Base-by-base conservation (phyloP, 1,140 invertebrate genomes). In the Thaumatotibia leucotreta region DNA sequence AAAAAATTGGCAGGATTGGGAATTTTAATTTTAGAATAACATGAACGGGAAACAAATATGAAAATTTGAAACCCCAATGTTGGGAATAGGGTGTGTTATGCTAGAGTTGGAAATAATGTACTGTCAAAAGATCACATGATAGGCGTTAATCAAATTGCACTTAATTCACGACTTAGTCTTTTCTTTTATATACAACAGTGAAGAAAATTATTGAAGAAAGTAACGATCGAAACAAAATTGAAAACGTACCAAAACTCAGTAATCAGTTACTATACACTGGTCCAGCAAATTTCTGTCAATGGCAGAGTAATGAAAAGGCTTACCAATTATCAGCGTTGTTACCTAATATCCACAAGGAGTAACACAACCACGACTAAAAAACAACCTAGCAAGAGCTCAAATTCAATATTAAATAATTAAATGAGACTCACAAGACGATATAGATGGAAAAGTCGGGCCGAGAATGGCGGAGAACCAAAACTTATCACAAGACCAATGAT, bases 401-500 rank as follows among this genome's bases (percentile, higher is more conserved):
- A 71, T 64, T 72, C 65, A 58, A 75, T 69, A 65, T 67, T 77
- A 77, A 76, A 76, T 77, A 69, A 67, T 70, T 77, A 82, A 87
- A 85, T 76, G 77, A 66, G 84, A 88, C 84, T 89, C 86, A 89
- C 88, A 73, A 75, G 87, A 88, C 80, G 80, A 82, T 77, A 84
- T 83, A 86, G 88, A 85, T 82, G 80, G 84, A 87, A 88, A 88
- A 90, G 83, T 79, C 87, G 82, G 85, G 80, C 84, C 77, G 79
- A 88, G 90, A 91, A 91, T 91, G 90, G 90, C 88, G 90, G 89
- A 88, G 83, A 71, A 83, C 75, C 73, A 82, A 82, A 82, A 89
- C 82, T 87, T 90, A 91, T 91, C 89, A 91, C 89, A 91, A 91
- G 89, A 91, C 89, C 85, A 83, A 83, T 86, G 90, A 91, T 91